Evolutionary conservation across 1,140 invertebrate genomes (phyloP).

Genomic region (Ceratosolen solmsi): DNA sequence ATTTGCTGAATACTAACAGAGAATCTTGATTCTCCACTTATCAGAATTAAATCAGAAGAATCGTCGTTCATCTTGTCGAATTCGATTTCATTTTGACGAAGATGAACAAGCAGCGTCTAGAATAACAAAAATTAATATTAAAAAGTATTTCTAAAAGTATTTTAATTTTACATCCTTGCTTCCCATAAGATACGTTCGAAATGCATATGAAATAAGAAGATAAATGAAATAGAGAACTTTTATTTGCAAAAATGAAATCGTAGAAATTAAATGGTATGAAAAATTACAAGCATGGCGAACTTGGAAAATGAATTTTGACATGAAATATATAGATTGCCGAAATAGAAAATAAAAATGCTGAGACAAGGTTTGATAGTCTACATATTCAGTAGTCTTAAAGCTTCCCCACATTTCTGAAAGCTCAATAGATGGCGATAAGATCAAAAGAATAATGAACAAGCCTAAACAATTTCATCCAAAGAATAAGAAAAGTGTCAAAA

Average conservation of each 20-base stretch:
- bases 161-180: not conserved
- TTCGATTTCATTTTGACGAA: constrained; percentile 88
- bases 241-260: constrained; percentile 8
- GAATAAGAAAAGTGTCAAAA: constrained; percentile 27
- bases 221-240: constrained; percentile 4
- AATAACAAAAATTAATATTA: constrained; percentile 59
- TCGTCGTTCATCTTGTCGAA: constrained; percentile 92
- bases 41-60: constrained; percentile 89
- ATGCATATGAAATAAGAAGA: constrained; percentile 20
- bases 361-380: constrained; percentile 30
- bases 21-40: constrained; percentile 90
- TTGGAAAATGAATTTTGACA: constrained; percentile 13
- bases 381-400: constrained; percentile 1
- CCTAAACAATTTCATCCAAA: constrained; percentile 16
- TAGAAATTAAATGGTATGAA: not conserved
- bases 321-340: constrained; percentile 42
- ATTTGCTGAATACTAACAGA: constrained; percentile 95
- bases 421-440: constrained; percentile 30
- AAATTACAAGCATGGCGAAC: constrained; percentile 28
- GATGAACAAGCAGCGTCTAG: constrained; percentile 82
- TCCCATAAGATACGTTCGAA: constrained; percentile 43
- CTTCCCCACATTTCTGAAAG: constrained; percentile 19
- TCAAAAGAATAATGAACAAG: constrained; percentile 22
- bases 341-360: constrained; percentile 43
- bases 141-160: not conserved